Base-by-base conservation (phyloP, 2,797 vertebrate species). In the Geotrypetes seraphini region DNA sequence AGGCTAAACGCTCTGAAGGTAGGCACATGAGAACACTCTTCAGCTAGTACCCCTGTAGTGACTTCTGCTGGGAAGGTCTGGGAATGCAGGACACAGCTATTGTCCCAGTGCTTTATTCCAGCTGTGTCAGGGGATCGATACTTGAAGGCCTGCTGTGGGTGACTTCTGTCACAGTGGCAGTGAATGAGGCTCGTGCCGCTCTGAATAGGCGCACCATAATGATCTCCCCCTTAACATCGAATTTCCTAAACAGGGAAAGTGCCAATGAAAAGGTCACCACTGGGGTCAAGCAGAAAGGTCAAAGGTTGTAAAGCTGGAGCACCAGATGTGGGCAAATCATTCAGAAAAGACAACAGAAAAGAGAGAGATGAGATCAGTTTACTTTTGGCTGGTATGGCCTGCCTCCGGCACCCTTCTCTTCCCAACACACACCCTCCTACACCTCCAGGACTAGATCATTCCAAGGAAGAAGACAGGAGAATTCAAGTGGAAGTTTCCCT, bases 221-320 rank as follows among this genome's bases (percentile, higher is more conserved):
- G 30, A 36, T 32, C 33, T 19, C 16, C 19, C 16, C 13, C 20
- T 7, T 5, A 30, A 19, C 30, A 24, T 34, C 30, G 53, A 25
- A 36, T 47, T 43, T 39, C 28, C 32, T 13, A 36, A 24, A 28
- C 11, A 9, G 39, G 22, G 9, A 7, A 23, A 24, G 39, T 32
- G 24, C 18, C 19, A 29, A 33, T 33, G 28, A 22, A 31, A 33
- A 43, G 47, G 47, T 43, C 39, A 16, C 9, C 6, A 19, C 7
- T 13, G 7, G 16, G 39, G 36, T 56, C 35, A 32, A 40, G 25
- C 16, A 6, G 13, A 47, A 37, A 47, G 53, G 40, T 42, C 38
- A 50, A 22, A 39, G 50, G 39, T 33, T 25, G 10, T 15, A 25
- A 34, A 31, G 16, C 16, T 2, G 10, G 33, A 28, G 11, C 21